These are phyloP conservation scores for Psococerastis gibbosa DNA, from an alignment of 2,888 invertebrate genomes.

Conservation along the genomic window DNA sequence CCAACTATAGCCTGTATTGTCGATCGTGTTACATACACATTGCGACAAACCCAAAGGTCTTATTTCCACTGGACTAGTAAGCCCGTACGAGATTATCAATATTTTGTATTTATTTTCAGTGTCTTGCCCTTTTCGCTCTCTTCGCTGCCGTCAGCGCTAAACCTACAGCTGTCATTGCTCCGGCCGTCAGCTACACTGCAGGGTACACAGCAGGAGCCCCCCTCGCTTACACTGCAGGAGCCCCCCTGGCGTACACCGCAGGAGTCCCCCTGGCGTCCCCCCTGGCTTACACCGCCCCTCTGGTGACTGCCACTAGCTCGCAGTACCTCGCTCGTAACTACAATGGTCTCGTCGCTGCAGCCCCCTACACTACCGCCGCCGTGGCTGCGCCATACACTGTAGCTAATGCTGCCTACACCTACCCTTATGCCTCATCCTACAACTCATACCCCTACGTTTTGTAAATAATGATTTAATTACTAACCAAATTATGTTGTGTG, in stretches of 20 bases:
- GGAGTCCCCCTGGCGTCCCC: conserved; percentile 6
- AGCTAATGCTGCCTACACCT: not conserved
- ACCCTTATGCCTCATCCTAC: not conserved
- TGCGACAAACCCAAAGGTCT: too few relatives aligned
- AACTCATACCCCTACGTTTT: not conserved
- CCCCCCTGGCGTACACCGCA: not conserved
- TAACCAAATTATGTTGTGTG: too few relatives aligned
- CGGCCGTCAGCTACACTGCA: too few relatives aligned
- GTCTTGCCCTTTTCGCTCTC: not conserved
- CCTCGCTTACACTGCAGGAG: conserved; percentile 1
- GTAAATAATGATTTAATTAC: too few relatives aligned
- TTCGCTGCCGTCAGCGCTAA: not conserved
- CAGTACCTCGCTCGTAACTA: conserved; percentile 33
- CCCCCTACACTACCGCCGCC: not conserved
- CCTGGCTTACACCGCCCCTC: conserved; percentile 5
- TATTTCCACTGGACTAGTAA: too few relatives aligned
- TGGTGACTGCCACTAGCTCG: conserved; percentile 28
- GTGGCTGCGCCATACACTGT: not conserved
- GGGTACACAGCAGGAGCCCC: too few relatives aligned
- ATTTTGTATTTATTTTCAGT: too few relatives aligned
- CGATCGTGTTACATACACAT: too few relatives aligned
- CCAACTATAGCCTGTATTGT: too few relatives aligned
- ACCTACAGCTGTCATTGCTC: not conserved
- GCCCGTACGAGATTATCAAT: too few relatives aligned
- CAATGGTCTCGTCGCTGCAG: conserved; percentile 36